Evolutionary conservation across 2,113 vertebrate genomes (phyloP), one percentile per base, ranked within the genome.

Genomic region (Geococcyx californianus): DNA sequence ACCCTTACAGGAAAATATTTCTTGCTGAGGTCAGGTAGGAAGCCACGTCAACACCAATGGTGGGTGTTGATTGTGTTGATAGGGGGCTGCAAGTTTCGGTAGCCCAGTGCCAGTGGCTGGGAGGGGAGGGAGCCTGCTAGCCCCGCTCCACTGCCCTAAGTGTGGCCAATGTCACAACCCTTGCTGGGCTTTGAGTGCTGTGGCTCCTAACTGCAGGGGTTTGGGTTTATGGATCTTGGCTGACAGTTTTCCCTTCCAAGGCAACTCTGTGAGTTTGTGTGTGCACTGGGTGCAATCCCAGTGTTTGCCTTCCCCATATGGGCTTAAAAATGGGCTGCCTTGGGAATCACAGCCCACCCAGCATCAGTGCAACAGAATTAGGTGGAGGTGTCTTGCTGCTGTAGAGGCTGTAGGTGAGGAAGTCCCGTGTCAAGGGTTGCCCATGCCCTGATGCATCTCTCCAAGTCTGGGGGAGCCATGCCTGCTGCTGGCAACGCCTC

Each of bases 351-450:
- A 1, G 31, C 1, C 8, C 38, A 9, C 13, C 74, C 66, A 14
- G 51, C 8, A 2, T 23, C 0, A 1, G 29, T 15, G 52, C 16
- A 4, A 10, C 4, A 26, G 51, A 11, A 31, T 24, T 3, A 12
- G 54, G 10, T 16, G 1, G 74, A 31, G 45, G 20, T 31, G 17
- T 20, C 11, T 26, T 7, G 62, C 29, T 34, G 44, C 45, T 9
- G 29, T 5, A 0, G 25, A 33, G 29, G 52, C 28, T 26, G 24
- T 3, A 0, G 1, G 17, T 1, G 6, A 36, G 62, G 15, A 12
- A 23, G 7, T 7, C 13, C n/a, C 1, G 0, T 16, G 21, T 6
- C 0, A 21, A 31, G 42, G 49, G 42, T 49, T 2, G 0, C 29
- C 56, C 2, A 6, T 14, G 6, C n/a, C 23, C 25, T 63, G 55